Evolutionary conservation across 53 echinoderm and acorn worm species (phyloP), one percentile per base, ranked within the genome.

Genomic region (Zoroaster sp.): DNA sequence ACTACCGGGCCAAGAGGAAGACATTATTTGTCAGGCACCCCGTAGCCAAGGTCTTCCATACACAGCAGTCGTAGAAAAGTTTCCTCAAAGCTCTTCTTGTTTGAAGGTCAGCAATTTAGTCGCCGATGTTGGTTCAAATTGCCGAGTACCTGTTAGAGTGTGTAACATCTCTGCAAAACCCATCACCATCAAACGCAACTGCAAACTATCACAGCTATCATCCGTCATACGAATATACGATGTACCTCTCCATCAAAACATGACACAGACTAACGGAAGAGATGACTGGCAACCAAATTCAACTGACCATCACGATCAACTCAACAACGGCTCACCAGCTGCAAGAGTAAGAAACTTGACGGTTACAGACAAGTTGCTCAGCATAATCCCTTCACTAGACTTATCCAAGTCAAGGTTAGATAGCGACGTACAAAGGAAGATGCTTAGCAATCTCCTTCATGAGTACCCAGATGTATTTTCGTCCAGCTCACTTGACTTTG

Each of bases 1-100:
- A 28, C 86, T 72, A 35, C 86, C 86, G 13, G 86, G 83, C 15
- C n/a, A 69, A 21, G 44, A 83, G 68, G 45, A 40, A 23, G 41
- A 66, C 15, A 28, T 83, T 10, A 21, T 75, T 23, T 77, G 78
- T 35, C 30, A 54, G 3, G 78, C 47, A 67, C 38, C 51, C 0
- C 34, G 44, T 49, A 17, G 8, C 43, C n/a, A 31, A 12, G 55
- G 35, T 25, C 78, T 31, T 35, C 35, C 53, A 17, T 77, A 77
- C 9, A 77, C 78, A 12, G 55, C 54, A 14, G 54, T 77, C 4
- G 78, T 77, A 8, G 78, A 54, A 17, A 34, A 51, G 5, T 34
- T 77, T 5, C 41, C 75, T 28, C 75, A 47, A 0, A 46, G 41
- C 20, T 41, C 42, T 41, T 73, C 73, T 35, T 73, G 73, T 44